Base-by-base conservation (phyloP, 2,113 vertebrate genomes). In the Zosterops hypoxanthus region DNA sequence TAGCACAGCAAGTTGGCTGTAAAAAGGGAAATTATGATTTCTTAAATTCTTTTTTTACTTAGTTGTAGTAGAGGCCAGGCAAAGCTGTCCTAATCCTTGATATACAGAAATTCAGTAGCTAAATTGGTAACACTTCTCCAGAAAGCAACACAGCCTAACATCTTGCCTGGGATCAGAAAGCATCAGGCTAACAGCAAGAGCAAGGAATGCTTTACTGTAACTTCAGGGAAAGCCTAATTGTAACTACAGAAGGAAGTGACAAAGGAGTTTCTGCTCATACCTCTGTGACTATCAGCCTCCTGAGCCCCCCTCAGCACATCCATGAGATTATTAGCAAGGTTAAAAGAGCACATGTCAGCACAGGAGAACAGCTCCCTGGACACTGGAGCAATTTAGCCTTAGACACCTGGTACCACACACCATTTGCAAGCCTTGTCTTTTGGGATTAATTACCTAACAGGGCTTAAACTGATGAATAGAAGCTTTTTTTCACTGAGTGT, bases 11-110 rank as follows among this genome's bases (percentile, higher is more conserved):
- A 41, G 0, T 0, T 25, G 47, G 55, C 31, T 18, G 28, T 42
- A 46, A 59, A 56, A 18, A 70, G 1, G 2, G 28, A 36, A 63
- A 41, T 20, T 0, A 65, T 0, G 0, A 23, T 23, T 9, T 63
- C 42, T 7, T 17, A 29, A 34, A 36, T 22, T 46, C 1, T 69
- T 19, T 8, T 50, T 26, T n/a, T 19, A 5, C 3, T 47, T 29
- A 24, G 9, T 22, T 89, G 25, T 15, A 69, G 5, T 3, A 70
- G n/a, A 69, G 26, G 25, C 29, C 47, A 66, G 22, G 28, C 33
- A 52, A 56, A 69, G 11, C 34, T 31, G 18, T 13, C 41, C 52
- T 53, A 33, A 34, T 36, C 53, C 31, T 25, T 26, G 16, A 72
- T 28, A 57, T 1, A 23, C 1, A 56, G 9, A 75, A 75, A 65